Evolutionary conservation across 2,113 vertebrate species (phyloP).

Genomic region (Nesogale talazaci): DNA sequence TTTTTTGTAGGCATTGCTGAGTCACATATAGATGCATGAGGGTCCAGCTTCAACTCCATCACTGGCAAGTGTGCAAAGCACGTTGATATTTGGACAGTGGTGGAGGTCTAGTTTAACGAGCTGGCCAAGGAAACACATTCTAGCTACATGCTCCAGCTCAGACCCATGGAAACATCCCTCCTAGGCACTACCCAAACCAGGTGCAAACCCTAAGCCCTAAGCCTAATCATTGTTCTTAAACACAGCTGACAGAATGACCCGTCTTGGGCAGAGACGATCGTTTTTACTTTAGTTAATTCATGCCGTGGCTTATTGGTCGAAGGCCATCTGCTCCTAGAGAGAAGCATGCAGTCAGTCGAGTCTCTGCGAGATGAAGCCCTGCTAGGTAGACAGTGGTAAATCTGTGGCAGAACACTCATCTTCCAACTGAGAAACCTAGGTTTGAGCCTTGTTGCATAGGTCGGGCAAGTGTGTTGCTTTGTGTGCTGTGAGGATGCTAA

Average conservation of each 20-base stretch:
- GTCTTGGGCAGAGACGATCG: neutral
- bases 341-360: neutral
- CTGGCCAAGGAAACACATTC: too few species aligned
- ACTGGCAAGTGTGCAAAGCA: too few species aligned
- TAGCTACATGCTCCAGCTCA: too few species aligned
- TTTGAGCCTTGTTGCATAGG: neutral
- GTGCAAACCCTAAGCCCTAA: neutral
- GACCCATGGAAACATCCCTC: too few species aligned
- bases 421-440: neutral
- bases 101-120: too few species aligned
- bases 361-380: neutral
- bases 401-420: neutral
- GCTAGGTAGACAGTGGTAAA: neutral
- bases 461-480: neutral
- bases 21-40: too few species aligned
- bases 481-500: neutral
- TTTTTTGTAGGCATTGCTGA: too few species aligned
- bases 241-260: neutral
- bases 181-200: neutral
- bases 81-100: too few species aligned
- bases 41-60: too few species aligned
- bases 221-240: neutral
- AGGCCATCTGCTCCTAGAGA: neutral
- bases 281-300: neutral
- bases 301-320: neutral